These are phyloP conservation scores for Tetranychus piercei DNA, from an alignment of 2,888 invertebrate species.

Conservation along the genomic window DNA sequence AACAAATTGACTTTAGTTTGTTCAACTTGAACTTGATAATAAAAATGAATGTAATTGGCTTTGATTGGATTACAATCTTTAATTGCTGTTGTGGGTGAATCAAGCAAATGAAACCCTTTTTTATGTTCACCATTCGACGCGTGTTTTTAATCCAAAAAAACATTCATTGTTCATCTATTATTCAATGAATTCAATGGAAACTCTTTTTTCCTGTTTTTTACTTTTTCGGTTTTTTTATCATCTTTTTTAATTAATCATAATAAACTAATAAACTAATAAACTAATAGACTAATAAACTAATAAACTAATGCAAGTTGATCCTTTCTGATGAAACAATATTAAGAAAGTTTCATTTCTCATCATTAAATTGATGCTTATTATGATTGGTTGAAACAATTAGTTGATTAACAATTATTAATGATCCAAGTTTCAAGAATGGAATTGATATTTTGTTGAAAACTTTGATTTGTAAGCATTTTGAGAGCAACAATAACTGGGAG, in stretches of 20 bases:
- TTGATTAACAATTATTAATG: too few species aligned
- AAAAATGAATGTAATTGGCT: not conserved
- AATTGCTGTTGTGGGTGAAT: not conserved
- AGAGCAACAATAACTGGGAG: not conserved
- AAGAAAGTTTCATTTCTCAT: too few species aligned
- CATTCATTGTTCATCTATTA: not conserved
- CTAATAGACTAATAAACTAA: too few species aligned
- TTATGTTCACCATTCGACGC: not conserved
- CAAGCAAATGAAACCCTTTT: not conserved
- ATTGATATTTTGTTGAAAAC: not conserved
- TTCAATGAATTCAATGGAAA: not conserved
- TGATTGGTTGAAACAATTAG: too few species aligned
- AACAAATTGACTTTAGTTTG: not conserved
- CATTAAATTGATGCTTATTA: too few species aligned
- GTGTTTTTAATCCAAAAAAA: not conserved
- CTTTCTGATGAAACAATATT: too few species aligned
- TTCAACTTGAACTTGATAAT: not conserved
- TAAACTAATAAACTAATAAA: too few species aligned
- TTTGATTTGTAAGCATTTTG: not conserved
- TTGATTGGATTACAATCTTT: not conserved
- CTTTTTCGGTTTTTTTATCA: not conserved
- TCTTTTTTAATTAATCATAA: not conserved
- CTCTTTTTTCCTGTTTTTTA: not conserved
- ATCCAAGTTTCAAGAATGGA: too few species aligned
- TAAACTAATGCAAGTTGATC: too few species aligned